Base-by-base conservation (phyloP, 2,113 vertebrate species). In the Datnioides undecimradiatus region DNA sequence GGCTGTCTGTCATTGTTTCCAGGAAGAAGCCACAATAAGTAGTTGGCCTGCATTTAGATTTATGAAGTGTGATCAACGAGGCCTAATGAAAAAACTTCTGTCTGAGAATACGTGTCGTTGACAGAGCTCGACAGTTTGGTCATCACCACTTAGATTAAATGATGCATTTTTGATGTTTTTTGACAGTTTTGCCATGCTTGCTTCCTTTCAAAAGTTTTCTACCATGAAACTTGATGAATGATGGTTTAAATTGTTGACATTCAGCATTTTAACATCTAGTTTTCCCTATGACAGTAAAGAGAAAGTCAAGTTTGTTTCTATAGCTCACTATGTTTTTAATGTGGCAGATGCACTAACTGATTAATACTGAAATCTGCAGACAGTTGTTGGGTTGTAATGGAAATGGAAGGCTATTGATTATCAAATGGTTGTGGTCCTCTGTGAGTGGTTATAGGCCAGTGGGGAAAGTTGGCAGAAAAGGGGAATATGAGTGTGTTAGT, bases 391-490 rank as follows among this genome's bases (percentile, higher is more conserved):
- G 36, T 25, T 79, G 31, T 49, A 67, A 69, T 71, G 45, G 57
- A 75, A 78, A 75, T 86, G 52, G 76, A 81, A 83, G 80, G 4
- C 36, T 87, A 80, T 85, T 79, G 90, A 87, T 87, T 74, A 33
- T 78, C 62, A 64, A 78, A 54, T 83, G 77, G 70, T 23, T 58
- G 51, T 17, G 67, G 58, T 57, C 66, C 79, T 33, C 23, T 76
- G 27, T 62, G 69, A 60, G 41, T 29, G 67, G 58, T 63, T 40
- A 40, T 52, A 38, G 69, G 51, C 48, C 51, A 55, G 38, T 34
- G 5, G 57, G 49, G 58, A 55, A 57, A 54, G 2, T 57, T 29
- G 55, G 48, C 38, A 36, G 34, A 55, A 70, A 71, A 77, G 38
- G 13, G 67, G 43, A 58, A 46, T 67, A 45, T 70, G 46, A 0